These are phyloP conservation scores for Ellobium chinense DNA, from an alignment of 2,888 invertebrate species.

Conservation along the genomic window DNA sequence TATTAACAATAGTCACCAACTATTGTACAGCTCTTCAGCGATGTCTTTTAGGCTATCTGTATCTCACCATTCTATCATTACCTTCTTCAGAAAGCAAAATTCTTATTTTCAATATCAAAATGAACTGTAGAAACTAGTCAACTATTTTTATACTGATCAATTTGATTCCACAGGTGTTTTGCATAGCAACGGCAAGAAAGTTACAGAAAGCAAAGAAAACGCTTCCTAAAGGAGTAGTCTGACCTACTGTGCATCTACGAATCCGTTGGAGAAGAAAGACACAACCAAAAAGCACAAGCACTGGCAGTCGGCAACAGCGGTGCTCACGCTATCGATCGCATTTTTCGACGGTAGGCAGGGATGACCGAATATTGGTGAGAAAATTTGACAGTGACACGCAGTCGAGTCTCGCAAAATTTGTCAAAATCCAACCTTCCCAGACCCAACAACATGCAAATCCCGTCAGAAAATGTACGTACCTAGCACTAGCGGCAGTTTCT, in stretches of 20 bases:
- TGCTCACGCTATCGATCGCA: constrained; percentile 56
- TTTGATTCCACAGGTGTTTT: not conserved
- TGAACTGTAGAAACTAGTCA: too few relatives aligned
- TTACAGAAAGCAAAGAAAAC: not conserved
- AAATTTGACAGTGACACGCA: constrained; percentile 71
- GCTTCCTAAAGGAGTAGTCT: not conserved
- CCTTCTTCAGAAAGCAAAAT: too few relatives aligned
- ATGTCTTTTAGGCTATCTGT: too few relatives aligned
- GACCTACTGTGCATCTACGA: not conserved
- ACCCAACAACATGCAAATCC: not conserved
- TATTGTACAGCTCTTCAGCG: too few relatives aligned
- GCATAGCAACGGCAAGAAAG: not conserved
- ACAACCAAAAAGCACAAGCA: constrained; percentile 37
- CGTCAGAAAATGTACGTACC: constrained; percentile 66
- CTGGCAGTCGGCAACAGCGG: constrained; percentile 43
- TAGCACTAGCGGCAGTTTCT: constrained; percentile 76
- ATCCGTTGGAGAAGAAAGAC: constrained; percentile 45
- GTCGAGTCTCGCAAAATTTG: not conserved
- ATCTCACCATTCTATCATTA: too few relatives aligned
- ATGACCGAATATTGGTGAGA: constrained; percentile 61
- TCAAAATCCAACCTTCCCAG: not conserved
- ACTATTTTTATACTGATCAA: too few relatives aligned
- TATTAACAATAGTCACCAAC: too few relatives aligned
- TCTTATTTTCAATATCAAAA: too few relatives aligned
- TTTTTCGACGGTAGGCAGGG: constrained; percentile 52